A percentile compares a stretch with the other conserved stretches of the same genome.
Conservation (phyloP, 2,113 vertebrate species). For the Mustelus asterias region DNA sequence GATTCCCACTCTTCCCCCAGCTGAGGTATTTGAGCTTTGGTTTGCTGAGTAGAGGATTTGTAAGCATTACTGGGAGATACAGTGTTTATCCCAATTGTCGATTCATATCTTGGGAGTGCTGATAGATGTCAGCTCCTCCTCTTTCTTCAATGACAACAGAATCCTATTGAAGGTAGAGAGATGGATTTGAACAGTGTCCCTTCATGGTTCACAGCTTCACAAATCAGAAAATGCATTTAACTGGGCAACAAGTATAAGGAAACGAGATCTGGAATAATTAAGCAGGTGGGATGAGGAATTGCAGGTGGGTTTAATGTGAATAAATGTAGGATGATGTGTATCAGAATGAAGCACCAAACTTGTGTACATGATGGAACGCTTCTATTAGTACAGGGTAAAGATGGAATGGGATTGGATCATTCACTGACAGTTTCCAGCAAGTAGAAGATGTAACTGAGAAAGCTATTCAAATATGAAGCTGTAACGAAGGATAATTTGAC, state of each 20-base stretch:
- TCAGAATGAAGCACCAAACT: neutral
- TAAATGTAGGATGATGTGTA: conserved; percentile 17
- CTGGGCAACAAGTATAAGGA: neutral
- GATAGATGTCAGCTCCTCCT: too few relatives aligned
- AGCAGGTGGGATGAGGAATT: neutral
- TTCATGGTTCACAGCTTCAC: neutral
- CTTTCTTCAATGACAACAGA: too few relatives aligned
- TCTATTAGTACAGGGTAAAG: neutral
- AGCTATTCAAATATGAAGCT: neutral
- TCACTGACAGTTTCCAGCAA: conserved; percentile 3
- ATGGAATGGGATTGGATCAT: neutral
- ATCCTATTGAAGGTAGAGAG: too few relatives aligned
- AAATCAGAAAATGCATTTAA: neutral
- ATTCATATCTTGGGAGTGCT: too few relatives aligned
- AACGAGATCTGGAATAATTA: neutral
- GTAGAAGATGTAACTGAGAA: neutral
- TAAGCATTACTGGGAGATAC: too few relatives aligned
- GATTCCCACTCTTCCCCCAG: too few relatives aligned
- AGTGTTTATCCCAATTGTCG: too few relatives aligned
- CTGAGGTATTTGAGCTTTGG: too few relatives aligned
- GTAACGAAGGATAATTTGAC: neutral
- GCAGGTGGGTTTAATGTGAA: neutral
- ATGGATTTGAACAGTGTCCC: too few relatives aligned
- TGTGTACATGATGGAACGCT: neutral
- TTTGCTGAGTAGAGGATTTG: too few relatives aligned